Evolutionary conservation across 2,113 vertebrate species (phyloP).

Genomic region (Platanista minor): DNA sequence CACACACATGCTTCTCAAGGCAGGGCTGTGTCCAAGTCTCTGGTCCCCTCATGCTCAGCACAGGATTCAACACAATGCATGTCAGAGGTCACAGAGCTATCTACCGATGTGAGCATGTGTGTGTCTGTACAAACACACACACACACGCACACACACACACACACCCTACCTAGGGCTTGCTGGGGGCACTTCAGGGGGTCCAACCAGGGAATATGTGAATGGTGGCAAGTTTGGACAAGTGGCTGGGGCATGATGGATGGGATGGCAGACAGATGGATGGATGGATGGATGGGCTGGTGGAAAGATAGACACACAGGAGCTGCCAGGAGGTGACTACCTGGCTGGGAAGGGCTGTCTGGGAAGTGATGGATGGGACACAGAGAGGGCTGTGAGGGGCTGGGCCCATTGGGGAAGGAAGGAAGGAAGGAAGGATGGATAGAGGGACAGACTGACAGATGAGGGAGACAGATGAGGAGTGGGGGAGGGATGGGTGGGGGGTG

Average conservation of each 20-base stretch:
- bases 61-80: not conserved
- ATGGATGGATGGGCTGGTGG: slow-evolving; percentile 54
- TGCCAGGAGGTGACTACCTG: slow-evolving; percentile 46
- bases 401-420: not conserved
- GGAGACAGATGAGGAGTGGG: not conserved
- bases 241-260: slow-evolving; percentile 4
- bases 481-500: not conserved
- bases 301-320: slow-evolving; percentile 1
- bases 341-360: slow-evolving; percentile 23
- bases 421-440: not conserved
- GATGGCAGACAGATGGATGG: not conserved
- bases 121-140: not conserved
- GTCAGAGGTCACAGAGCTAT: not conserved
- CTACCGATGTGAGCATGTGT: not conserved
- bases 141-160: not conserved
- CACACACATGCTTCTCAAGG: not conserved
- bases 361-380: slow-evolving; percentile 63
- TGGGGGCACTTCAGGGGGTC: not conserved
- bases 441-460: slow-evolving; percentile 34
- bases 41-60: not conserved
- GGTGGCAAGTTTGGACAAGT: not conserved
- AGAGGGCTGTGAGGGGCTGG: not conserved
- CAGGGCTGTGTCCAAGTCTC: not conserved
- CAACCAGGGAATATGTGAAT: not conserved
- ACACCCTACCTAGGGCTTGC: not conserved